Conservation (phyloP, 2,888 invertebrate species). For the Globia sparganii region DNA sequence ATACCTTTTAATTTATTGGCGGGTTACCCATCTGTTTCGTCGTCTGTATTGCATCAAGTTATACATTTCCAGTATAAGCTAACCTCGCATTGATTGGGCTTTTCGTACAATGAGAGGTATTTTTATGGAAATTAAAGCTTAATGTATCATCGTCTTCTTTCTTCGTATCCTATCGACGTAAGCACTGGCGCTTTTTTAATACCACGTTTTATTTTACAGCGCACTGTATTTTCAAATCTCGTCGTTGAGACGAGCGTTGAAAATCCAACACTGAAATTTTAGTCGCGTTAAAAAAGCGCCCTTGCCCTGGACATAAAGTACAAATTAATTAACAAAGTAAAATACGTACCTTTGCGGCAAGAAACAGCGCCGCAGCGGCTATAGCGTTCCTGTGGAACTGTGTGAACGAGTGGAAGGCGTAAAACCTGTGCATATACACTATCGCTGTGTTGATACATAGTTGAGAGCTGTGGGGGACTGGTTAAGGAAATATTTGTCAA, state of each 20-base stretch:
- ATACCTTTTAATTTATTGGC: neutral
- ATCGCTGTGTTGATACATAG: conserved; percentile 99
- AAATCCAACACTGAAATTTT: neutral
- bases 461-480: conserved; percentile 93
- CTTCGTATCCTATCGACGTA: no score
- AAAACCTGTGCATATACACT: conserved; percentile 99
- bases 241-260: neutral
- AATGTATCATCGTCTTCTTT: no score
- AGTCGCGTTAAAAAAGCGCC: neutral
- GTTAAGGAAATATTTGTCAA: conserved; percentile 71
- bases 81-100: neutral
- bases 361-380: conserved; percentile 98
- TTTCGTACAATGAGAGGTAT: neutral
- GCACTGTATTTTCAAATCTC: no score
- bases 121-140: no score
- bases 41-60: neutral
- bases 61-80: neutral
- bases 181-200: neutral
- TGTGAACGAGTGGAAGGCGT: conserved; percentile 99
- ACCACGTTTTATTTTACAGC: neutral
- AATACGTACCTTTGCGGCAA: conserved; percentile 95
- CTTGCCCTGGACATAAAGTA: neutral
- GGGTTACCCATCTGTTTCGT: neutral
- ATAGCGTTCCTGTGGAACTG: conserved; percentile 98
- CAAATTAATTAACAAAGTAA: neutral